Evolutionary conservation across 2,113 vertebrate genomes (phyloP), one percentile per base, ranked within the genome.

Genomic region (Menidia beryllina): DNA sequence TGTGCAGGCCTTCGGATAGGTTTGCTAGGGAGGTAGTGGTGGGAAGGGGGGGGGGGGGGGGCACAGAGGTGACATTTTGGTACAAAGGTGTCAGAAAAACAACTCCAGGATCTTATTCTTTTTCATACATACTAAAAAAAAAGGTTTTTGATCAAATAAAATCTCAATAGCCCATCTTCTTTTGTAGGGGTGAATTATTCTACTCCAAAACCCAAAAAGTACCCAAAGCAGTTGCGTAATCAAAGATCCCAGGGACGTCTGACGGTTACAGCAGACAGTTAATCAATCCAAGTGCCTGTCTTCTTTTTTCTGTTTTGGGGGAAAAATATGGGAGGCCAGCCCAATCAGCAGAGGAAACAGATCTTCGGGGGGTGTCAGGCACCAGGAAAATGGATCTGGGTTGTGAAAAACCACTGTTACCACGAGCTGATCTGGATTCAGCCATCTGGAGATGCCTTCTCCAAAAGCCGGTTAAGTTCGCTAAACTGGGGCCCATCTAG

Each of bases 281-380:
- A 89, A 88, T 89, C 86, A 89, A 71, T 89, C 88, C 79, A 81
- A 82, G 49, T 7, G 48, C 63, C 75, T 82, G 84, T 82, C 69
- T 85, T 83, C n/a, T n/a, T 71, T 79, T 85, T 78, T 88, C 56
- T 73, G 83, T 88, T 90, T 87, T 79, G 74, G 82, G 90, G 87
- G 13, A 81, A 87, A 82, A 82, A 73, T 81, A 86, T 81, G 87
- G 91, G 90, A 90, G 91, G 89, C 84, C 85, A 79, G 87, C 67
- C 84, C 89, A 91, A 92, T 92, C 90, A 90, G 88, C 80, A 92
- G 88, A 93, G 93, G 93, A 94, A 94, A 94, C 93, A 93, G 91
- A 91, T 92, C 89, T 91, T 65, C 49, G 73, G n/a, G 78, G 86
- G 82, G 75, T 82, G 79, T 77, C 50, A 65, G 80, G 78, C 88